Base-by-base conservation (phyloP, 2,888 invertebrate genomes). In the Malachius bipustulatus region DNA sequence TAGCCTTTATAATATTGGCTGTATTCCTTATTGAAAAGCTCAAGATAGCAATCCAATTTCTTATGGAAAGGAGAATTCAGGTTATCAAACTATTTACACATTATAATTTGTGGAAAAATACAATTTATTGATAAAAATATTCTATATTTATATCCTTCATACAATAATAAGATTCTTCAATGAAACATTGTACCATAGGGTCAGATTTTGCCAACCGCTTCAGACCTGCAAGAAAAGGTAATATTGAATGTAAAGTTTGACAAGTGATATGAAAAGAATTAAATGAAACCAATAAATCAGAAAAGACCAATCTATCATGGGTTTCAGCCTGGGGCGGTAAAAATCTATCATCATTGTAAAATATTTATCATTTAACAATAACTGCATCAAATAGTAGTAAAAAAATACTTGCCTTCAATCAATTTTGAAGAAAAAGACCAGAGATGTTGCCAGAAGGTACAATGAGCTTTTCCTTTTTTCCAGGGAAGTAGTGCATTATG, bases 401-500 rank as follows among this genome's bases (percentile, higher is more conserved):
- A 6, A 9, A 28, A 28, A n/a, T 6, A 39, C 40, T 43, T 48
- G 58, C 59, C 88, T 75, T 97, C 96, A 38, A 97, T 97, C 55
- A 99, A 73, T 69, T 99, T 99, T 50, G 98, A 98, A 65, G 99
- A 71, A 69, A n/a, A n/a, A n/a, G n/a, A 55, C 98, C 98, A 49
- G 97, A 88, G 75, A 99, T 99, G 16, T 99, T 97, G 67, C 98
- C 94, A 33, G 98, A 98, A 64, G 99, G 98, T 41, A 98, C 98
- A 67, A 96, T 99, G 82, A 99, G 99, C 62, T 98, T 84, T 15
- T 43, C 98, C 98, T 72, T 99, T 99, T 67, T 99, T 98, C 9
- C 91, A 83, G 10, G 98, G 99, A 48, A 98, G 98, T 63, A 99
- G 98, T 98, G 99, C 99, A 70, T 99, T 99, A 32, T 94, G 94